Base-by-base conservation (phyloP, 2,113 vertebrate genomes). In the Colaptes auratus region DNA sequence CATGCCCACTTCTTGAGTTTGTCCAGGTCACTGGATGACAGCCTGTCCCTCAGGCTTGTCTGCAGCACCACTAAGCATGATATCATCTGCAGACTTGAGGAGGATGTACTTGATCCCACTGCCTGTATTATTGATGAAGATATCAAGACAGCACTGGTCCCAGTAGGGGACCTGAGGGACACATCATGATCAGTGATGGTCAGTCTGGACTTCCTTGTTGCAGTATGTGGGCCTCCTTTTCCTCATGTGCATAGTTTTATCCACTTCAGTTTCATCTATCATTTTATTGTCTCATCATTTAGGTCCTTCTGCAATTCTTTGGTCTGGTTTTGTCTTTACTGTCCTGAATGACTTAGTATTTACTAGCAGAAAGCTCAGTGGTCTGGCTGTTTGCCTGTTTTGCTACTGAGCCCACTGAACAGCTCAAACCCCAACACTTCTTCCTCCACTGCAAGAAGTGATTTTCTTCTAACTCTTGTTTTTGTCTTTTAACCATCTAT, bases 1-100 rank as follows among this genome's bases (percentile, higher is more conserved):
- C n/a, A 23, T 3, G 6, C 23, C 46, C 36, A 18, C 27, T 42
- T 42, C 42, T 59, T 1, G 1, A 50, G 11, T 28, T 36, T 59
- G n/a, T 59, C 27, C 17, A 25, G 25, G 42, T 31, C 64, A 55
- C 7, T 72, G 36, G 18, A 35, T 63, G 67, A 8, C 24, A 24
- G 33, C 7, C 7, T 2, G 1, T 63, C 24, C 46, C 15, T 77
- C 12, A 15, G 6, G 25, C 0, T 1, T 30, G 67, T 65, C 9
- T 9, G 0, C 56, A 0, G 2, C 8, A 55, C 46, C 20, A 17
- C 35, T 61, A 19, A 42, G 24, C 6, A 65, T 65, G 33, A 4
- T 58, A 23, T 48, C 5, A 2, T 24, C 15, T 79, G 16, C 58
- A 79, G 4, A n/a, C 1, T 65, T 64, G 18, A 28, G 30, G 58